Conservation (phyloP, 1,140 invertebrate genomes). For the Mamestra configurata region DNA sequence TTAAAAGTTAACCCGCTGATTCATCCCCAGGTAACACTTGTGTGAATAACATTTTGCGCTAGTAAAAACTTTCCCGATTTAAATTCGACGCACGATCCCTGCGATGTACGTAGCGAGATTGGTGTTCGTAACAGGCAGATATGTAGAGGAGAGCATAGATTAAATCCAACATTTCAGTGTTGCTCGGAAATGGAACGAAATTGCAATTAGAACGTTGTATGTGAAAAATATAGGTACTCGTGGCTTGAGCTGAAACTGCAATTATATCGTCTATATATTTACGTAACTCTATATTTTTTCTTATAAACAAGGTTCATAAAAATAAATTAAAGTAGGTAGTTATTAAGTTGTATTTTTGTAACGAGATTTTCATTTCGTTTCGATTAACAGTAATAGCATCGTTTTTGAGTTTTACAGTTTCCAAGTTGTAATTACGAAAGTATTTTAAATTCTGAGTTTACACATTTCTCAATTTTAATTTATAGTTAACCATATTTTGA, state of each 20-base stretch:
- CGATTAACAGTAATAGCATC: neutral
- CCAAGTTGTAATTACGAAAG: neutral
- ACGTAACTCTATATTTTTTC: neutral
- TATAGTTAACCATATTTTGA: too few species aligned
- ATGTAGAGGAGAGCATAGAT: slow-evolving; percentile 6
- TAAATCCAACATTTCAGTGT: neutral
- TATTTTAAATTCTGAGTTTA: too few species aligned
- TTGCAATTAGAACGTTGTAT: neutral
- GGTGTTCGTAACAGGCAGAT: neutral
- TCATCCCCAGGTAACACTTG: slow-evolving; percentile 5
- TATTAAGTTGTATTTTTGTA: neutral
- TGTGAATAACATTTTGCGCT: neutral
- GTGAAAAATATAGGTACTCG: neutral
- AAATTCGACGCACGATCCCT: slow-evolving; percentile 1
- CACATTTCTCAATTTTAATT: too few species aligned
- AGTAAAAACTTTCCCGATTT: slow-evolving; percentile 25
- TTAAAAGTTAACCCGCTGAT: neutral
- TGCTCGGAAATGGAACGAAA: neutral
- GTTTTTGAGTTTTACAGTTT: neutral
- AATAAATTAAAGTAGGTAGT: neutral
- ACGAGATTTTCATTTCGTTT: neutral
- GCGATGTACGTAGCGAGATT: neutral
- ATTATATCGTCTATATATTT: too few species aligned
- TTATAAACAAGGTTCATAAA: neutral
- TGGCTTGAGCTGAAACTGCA: neutral